These are phyloP conservation scores for Oophaga pumilio DNA, from an alignment of 2,113 vertebrate genomes.

Conservation along the genomic window DNA sequence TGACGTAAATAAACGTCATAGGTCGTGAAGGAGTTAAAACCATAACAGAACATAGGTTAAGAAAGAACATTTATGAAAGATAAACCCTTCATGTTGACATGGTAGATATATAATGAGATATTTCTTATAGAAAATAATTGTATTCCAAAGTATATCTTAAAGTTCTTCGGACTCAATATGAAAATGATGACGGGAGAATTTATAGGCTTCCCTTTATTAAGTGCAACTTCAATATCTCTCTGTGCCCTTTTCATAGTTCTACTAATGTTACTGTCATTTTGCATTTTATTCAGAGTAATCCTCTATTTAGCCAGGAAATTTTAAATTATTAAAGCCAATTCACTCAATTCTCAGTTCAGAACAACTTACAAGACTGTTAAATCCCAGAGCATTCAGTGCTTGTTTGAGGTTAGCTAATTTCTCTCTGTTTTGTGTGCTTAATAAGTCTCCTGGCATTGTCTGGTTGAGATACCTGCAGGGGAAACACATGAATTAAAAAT, in stretches of 20 bases:
- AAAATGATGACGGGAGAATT: too few relatives aligned
- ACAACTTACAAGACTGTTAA: conserved; percentile 83
- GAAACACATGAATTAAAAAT: conserved; percentile 4
- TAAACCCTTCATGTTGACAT: too few relatives aligned
- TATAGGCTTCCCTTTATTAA: too few relatives aligned
- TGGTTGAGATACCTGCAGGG: conserved; percentile 79
- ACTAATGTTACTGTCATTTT: neutral
- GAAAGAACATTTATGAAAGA: too few relatives aligned
- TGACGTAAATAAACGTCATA: too few relatives aligned
- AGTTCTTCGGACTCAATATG: too few relatives aligned
- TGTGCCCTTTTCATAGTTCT: neutral
- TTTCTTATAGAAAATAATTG: too few relatives aligned
- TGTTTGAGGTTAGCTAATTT: conserved; percentile 79
- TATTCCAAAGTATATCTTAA: too few relatives aligned
- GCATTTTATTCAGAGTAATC: neutral
- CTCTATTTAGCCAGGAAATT: neutral
- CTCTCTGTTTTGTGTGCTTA: conserved; percentile 79
- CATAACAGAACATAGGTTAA: too few relatives aligned
- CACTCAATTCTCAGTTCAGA: neutral
- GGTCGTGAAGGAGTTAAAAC: too few relatives aligned
- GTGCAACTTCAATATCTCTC: too few relatives aligned
- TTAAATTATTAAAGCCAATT: neutral
- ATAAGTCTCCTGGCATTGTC: conserved; percentile 65
- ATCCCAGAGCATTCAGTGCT: conserved; percentile 81
- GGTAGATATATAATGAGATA: too few relatives aligned